These are phyloP conservation scores for Aplochiton taeniatus DNA, from an alignment of 2,797 vertebrate species.

Conservation along the genomic window DNA sequence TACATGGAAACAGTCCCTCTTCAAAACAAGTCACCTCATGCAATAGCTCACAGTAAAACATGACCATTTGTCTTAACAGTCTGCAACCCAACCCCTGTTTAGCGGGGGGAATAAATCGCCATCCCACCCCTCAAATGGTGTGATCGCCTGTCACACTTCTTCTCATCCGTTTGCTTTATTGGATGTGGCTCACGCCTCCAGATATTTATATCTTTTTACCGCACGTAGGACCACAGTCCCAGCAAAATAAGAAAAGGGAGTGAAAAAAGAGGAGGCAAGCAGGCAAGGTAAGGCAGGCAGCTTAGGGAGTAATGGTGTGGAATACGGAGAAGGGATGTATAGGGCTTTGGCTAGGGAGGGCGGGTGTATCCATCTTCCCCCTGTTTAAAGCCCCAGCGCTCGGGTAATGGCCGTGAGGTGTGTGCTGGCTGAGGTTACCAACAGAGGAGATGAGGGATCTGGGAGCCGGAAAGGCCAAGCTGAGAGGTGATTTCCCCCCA, in stretches of 20 bases:
- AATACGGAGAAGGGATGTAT: conserved; percentile 67
- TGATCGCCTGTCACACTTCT: conserved; percentile 66
- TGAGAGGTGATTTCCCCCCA: conserved; percentile 70
- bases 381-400: conserved; percentile 67
- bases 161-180: conserved; percentile 71
- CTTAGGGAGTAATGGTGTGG: conserved; percentile 65
- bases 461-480: conserved; percentile 60
- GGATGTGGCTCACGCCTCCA: conserved; percentile 64
- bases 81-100: too few relatives aligned
- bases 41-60: conserved; percentile 37
- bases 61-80: conserved; percentile 48
- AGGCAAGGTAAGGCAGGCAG: conserved; percentile 32
- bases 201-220: conserved; percentile 73
- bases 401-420: conserved; percentile 67
- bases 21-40: neutral
- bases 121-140: conserved; percentile 47
- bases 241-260: conserved; percentile 25
- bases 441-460: conserved; percentile 73
- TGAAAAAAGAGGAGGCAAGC: conserved; percentile 46
- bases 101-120: conserved; percentile 58
- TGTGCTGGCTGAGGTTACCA: conserved; percentile 70
- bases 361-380: conserved; percentile 69
- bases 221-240: conserved; percentile 51
- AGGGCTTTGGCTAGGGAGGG: conserved; percentile 59
- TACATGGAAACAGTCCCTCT: too few relatives aligned